Base-by-base conservation (phyloP, 1,140 invertebrate genomes). In the Babylonia areolata region DNA sequence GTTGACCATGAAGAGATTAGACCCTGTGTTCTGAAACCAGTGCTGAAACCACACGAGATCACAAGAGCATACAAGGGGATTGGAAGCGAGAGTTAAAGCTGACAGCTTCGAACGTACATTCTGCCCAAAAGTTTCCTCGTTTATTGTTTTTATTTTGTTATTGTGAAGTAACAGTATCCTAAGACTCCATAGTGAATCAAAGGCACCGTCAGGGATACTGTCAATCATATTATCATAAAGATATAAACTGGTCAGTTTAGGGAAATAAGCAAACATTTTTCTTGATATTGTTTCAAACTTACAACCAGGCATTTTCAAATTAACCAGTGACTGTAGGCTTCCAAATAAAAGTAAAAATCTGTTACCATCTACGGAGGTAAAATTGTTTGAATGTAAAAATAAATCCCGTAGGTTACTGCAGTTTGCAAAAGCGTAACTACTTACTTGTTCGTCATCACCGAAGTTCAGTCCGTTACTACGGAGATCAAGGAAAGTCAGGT, bases 31-130 rank as follows among this genome's bases (percentile, higher is more conserved):
- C 46, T 40, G 79, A 40, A 84, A 54, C 86, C 86, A 87, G 12
- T 79, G 64, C 9, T 31, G 42, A 54, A 87, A 87, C 86, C 86
- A 87, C 42, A 79, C 5, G n/a, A 84, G 23, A 33, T 83, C 58
- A 54, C 86, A 87, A 15, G 69, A 69, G 69, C 86, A 87, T 15
- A 42, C 5, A 39, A 87, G 84, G n/a, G 77, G 78, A 42, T 87
- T 87, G 3, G 23, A 11, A n/a, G n/a, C 9, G 28, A 87, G 46
- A 17, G 20, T 28, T 37, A 84, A 33, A 33, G 17, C 1, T 9
- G 51, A 23, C n/a, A 87, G 31, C 1, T 31, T 15, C 20, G 33
- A 5, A 20, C 82, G 85, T 17, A 40, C 2, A 17, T 35, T 39
- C 31, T 28, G 6, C 28, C 82, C 64, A 15, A 84, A 84, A 1